Base-by-base conservation (phyloP, 1,140 invertebrate species). In the Sarcophaga peregrina region DNA sequence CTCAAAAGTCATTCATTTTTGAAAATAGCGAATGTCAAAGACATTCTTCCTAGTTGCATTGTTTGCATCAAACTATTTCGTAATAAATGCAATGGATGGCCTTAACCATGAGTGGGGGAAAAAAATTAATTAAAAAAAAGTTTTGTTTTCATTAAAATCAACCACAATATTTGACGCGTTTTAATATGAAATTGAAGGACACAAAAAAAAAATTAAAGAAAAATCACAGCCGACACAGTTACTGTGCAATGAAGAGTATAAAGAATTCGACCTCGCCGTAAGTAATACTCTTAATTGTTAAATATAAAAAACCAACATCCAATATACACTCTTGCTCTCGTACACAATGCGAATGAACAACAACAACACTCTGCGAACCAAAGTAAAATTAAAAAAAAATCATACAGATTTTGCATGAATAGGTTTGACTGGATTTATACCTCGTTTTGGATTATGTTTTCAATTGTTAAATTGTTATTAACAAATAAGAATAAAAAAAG, bases 381-480 rank as follows among this genome's bases (percentile, higher is more conserved):
- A 37, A 37, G 25, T 37, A 37, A 37, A 37, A 37, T 37, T 37
- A 37, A 37, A 37, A 37, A 58, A n/a, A 7, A 58, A 58, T 6
- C 54, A 58, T 13, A 58, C 54, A n/a, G n/a, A 68, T 37, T 37
- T 37, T 37, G 25, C 8, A 68, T 68, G 62, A 7, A 20, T 20
- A 3, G 62, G 62, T 68, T 68, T 68, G n/a, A 68, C 17, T 52
- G 50, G 9, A 10, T 13, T 68, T 20, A 25, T 68, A 68, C 62
- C 62, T 17, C 62, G 17, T 68, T 58, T 68, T 17, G 62, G 62
- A 68, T 68, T 68, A 68, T 68, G 62, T 68, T 68, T 68, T 68
- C 62, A 68, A 68, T 68, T 68, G 62, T 68, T 68, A 9, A 58
- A 58, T 37, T 37, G 25, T 37, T 37, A 37, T 37, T 37, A 37